Evolutionary conservation across 2,888 invertebrate genomes (phyloP), one percentile per base, ranked within the genome.

Genomic region (Plebejus argus): DNA sequence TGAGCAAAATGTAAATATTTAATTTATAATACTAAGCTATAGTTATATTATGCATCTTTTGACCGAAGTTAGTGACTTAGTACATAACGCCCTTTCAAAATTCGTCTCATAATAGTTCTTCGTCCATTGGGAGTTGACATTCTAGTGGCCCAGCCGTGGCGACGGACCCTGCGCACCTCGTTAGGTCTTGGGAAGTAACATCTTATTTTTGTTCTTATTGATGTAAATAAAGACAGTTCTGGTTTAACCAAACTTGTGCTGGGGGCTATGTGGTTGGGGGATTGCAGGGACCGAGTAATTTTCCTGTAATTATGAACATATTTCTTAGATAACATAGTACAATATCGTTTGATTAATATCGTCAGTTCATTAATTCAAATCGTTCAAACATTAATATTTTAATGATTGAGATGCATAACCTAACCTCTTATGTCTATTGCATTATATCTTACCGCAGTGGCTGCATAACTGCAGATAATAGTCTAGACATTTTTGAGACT

Each of bases 181-280:
- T 95, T 96, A 0, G 98, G 96, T 71, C 96, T 94, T 0, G 97
- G 97, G 83, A 97, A 98, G 84, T 97, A 95, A 83, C 95, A 94
- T 72, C 97, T 94, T 0, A 97, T 94, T 82, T 95, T 94, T 1
- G 89, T 93, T 83, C 94, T 87, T 58, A 93, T 85, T 7, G 89
- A 85, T 10, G 88, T 86, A 20, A 93, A 76, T 20, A 87, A 86
- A 80, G 87, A 87, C 76, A 81, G 83, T 78, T 92, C 91, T 33
- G 91, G 88, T 76, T 86, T 85, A 0, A 90, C 90, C 78, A 93
- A 84, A 81, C 80, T 85, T 49, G 83, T 83, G 70, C 70, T 83
- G 12, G 86, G 78, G 0, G 86, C 80, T 77, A 85, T 79, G 15
- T 85, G 84, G 72, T 87, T 82, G 23, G 87, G 80, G 2, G 85